Evolutionary conservation across 2,797 vertebrate genomes (phyloP), one percentile per base, ranked within the genome.

Genomic region (Danio kyathit): DNA sequence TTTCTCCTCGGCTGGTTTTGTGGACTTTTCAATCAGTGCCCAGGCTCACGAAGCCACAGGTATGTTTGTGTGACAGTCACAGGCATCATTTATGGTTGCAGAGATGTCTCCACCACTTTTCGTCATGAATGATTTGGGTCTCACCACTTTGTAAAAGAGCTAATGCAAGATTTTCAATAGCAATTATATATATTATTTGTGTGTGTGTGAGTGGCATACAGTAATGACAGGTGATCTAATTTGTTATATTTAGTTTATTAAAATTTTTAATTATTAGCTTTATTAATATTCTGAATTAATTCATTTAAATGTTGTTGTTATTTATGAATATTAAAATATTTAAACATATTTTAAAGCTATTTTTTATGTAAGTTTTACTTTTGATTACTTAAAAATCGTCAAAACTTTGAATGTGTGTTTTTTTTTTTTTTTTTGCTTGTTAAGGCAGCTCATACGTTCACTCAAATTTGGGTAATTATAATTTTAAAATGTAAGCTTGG

Each of bases 1-100:
- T 74, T 59, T 38, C 6, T 44, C 3, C 6, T 64, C 19, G 0
- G n/a, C 49, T 44, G 40, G 60, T 13, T 61, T 60, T 12, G 4
- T 10, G 7, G 14, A 65, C 1, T 14, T 56, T 66, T 76, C 67
- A 76, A 83, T 88, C 86, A 81, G 81, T 81, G 83, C 41, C 0
- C 29, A 13, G 5, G 65, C 29, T 67, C 54, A 79, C 82, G 29
- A 14, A 65, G 57, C 74, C 46, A 29, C 38, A 44, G 41, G 66
- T 75, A 0, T 49, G 63, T 56, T 65, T 56, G 17, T 21, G 41
- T 11, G 17, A 52, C 60, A 44, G 11, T 48, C 14, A 67, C 64
- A 14, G 19, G 59, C 1, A 7, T 6, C 59, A 40, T 61, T 60
- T 38, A 40, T 40, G 29, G 57, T 29, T 1, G 29, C 1, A 29